A percentile compares a stretch with the other conserved stretches of the same genome.
Evolutionary conservation across 1,140 invertebrate species (phyloP).

Genomic region (Scaptomyza graminum): DNA sequence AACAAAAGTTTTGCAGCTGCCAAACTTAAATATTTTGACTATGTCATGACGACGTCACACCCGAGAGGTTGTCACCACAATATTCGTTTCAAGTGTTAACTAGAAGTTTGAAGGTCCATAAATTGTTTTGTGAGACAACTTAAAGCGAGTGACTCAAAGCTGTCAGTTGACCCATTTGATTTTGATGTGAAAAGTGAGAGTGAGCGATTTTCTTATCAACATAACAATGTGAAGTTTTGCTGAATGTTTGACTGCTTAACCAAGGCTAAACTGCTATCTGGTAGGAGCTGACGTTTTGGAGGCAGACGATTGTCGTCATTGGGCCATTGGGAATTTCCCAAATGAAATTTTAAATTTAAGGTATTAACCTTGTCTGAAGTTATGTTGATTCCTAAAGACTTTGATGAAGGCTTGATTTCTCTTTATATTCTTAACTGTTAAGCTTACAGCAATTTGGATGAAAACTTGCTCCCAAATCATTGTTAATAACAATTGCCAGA

Average conservation of each 20-base stretch:
- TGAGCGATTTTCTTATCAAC: slow-evolving; percentile 68
- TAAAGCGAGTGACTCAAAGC: slow-evolving; percentile 30
- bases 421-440: no score
- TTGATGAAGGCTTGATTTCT: no score
- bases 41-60: slow-evolving; percentile 27
- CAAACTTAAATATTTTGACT: slow-evolving; percentile 14
- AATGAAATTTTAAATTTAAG: background rate
- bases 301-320: background rate
- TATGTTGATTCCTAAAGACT: no score
- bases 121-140: slow-evolving; percentile 35
- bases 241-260: slow-evolving; percentile 28
- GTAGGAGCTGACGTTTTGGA: background rate
- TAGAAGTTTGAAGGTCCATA: slow-evolving; percentile 37
- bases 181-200: slow-evolving; percentile 74
- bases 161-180: slow-evolving; percentile 42
- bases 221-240: slow-evolving; percentile 15
- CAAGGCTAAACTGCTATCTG: slow-evolving; percentile 11
- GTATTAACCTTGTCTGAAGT: no score
- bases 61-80: slow-evolving; percentile 20
- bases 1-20: slow-evolving; percentile 29
- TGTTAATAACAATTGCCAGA: slow-evolving; percentile 1
- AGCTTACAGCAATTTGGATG: background rate
- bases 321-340: background rate
- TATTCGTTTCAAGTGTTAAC: slow-evolving; percentile 15
- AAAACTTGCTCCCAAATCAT: background rate